Conservation (phyloP, 2,113 vertebrate genomes). For the Gopherus evgoodei region DNA sequence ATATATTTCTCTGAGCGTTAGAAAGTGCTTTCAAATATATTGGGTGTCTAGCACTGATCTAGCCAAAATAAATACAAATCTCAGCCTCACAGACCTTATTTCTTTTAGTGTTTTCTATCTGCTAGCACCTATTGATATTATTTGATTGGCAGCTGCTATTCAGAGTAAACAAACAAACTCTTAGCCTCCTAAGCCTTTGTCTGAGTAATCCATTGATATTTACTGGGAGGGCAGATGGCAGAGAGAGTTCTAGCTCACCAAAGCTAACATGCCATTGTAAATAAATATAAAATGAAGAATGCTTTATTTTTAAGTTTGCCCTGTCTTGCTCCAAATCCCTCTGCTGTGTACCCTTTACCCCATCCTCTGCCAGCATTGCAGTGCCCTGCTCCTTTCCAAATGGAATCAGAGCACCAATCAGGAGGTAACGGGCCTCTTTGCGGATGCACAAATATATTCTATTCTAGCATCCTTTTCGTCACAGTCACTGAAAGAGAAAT, state of each 20-base stretch:
- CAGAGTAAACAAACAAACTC: constrained; percentile 68
- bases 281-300: neutral
- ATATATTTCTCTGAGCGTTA: constrained; percentile 35
- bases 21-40: constrained; percentile 60
- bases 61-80: constrained; percentile 37
- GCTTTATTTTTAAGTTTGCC: neutral
- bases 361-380: neutral
- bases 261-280: neutral
- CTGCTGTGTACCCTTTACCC: neutral
- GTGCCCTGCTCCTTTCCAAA: neutral
- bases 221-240: constrained; percentile 28
- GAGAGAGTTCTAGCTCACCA: neutral
- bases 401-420: neutral
- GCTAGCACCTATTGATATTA: constrained; percentile 66
- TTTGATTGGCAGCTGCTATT: constrained; percentile 61
- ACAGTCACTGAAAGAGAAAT: accelerated
- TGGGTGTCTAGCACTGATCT: neutral
- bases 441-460: neutral
- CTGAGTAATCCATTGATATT: constrained; percentile 38
- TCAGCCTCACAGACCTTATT: constrained; percentile 19
- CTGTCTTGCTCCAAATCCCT: accelerated
- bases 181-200: constrained; percentile 58
- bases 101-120: constrained; percentile 13
- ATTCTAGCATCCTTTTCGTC: neutral
- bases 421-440: neutral